Evolutionary conservation across 2,113 vertebrate species (phyloP).

Genomic region (Cyanoliseus patagonus): DNA sequence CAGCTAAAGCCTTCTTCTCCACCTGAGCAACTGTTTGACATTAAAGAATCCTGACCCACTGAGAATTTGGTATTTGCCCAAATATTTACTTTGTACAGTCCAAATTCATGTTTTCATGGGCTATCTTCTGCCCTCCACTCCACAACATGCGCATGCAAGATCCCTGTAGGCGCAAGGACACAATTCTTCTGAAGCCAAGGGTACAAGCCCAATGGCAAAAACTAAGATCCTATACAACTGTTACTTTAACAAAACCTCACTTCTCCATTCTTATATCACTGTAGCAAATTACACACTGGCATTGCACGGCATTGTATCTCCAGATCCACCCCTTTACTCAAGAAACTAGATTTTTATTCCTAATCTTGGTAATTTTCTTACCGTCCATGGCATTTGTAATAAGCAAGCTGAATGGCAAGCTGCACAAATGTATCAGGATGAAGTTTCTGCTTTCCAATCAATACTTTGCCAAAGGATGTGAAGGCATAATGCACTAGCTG

Average conservation of each 20-base stretch:
- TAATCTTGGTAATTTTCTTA: constrained; percentile 50
- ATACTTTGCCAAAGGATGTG: constrained; percentile 87
- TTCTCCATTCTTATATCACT: neutral
- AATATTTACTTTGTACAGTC: neutral
- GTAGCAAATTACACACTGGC: neutral
- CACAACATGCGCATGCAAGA: accelerated
- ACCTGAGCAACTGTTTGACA: neutral
- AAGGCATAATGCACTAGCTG: constrained; percentile 84
- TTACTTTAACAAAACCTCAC: neutral
- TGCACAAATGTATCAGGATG: constrained; percentile 95
- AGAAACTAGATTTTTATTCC: neutral
- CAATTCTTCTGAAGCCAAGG: neutral
- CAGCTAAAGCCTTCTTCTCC: neutral
- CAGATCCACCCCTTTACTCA: neutral
- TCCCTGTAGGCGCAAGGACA: neutral
- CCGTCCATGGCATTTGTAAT: constrained; percentile 84
- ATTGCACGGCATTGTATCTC: neutral
- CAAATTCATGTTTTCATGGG: neutral
- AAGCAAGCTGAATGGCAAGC: constrained; percentile 90
- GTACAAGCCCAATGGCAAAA: neutral
- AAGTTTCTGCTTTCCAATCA: constrained; percentile 82
- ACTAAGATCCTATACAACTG: neutral
- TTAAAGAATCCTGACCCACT: neutral
- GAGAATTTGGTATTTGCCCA: accelerated
- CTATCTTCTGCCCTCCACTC: neutral